These are phyloP conservation scores for Turnix velox DNA, from an alignment of 2,113 vertebrate genomes.

Conservation along the genomic window DNA sequence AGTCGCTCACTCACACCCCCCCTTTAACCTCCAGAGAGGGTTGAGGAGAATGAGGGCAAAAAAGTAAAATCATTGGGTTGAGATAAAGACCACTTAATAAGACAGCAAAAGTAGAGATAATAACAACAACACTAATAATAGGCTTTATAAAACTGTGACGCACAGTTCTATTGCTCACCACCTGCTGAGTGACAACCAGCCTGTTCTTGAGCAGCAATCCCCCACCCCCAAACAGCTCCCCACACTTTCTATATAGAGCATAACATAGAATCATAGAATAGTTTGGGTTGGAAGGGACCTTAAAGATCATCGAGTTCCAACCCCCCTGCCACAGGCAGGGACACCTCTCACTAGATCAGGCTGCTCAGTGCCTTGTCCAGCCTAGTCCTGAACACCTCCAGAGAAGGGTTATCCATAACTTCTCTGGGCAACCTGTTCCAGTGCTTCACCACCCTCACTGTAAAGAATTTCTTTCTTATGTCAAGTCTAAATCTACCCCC, in stretches of 20 bases:
- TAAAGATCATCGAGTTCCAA: too few species aligned
- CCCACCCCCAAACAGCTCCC: background rate
- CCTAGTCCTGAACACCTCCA: too few species aligned
- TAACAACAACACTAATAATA: background rate
- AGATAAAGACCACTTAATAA: background rate
- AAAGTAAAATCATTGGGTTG: background rate
- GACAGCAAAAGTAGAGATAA: background rate
- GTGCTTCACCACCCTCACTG: too few species aligned
- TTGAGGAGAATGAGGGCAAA: background rate
- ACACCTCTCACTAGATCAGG: too few species aligned
- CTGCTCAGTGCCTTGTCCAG: too few species aligned
- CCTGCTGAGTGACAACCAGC: background rate
- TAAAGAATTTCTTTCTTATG: too few species aligned
- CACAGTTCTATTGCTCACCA: background rate
- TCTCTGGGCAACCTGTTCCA: too few species aligned
- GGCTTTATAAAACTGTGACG: background rate
- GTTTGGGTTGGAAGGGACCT: too few species aligned
- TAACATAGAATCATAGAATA: too few species aligned
- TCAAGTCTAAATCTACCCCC: too few species aligned
- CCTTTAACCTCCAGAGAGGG: background rate
- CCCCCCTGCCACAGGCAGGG: too few species aligned
- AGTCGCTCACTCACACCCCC: background rate
- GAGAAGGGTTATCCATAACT: too few species aligned
- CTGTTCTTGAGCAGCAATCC: background rate
- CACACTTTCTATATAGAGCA: background rate